Conservation (phyloP, 2,113 vertebrate species). For the Fregetta grallaria region DNA sequence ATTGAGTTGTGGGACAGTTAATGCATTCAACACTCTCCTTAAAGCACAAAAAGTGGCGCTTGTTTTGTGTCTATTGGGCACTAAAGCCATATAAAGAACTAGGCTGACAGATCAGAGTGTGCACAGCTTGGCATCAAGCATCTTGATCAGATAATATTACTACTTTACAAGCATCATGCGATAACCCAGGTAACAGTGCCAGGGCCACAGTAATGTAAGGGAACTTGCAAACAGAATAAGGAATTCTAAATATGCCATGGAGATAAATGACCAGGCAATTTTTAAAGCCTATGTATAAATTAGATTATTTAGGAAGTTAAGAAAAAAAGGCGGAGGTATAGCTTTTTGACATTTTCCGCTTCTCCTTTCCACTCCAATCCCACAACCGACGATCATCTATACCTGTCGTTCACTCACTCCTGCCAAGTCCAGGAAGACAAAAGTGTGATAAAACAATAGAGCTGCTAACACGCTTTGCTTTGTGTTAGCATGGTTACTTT, state of each 20-base stretch:
- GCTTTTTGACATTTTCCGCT: not conserved
- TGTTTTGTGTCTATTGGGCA: not conserved
- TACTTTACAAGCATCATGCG: accelerated
- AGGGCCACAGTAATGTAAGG: not conserved
- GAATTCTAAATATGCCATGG: not conserved
- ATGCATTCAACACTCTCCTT: not conserved
- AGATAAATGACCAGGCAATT: not conserved
- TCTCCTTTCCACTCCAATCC: not conserved
- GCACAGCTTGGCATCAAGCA: not conserved
- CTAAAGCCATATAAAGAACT: not conserved
- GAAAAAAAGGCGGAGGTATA: not conserved
- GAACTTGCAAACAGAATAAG: not conserved
- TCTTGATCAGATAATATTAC: not conserved
- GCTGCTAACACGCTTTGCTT: not conserved
- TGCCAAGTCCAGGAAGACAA: not conserved
- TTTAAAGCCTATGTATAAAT: not conserved
- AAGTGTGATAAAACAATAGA: not conserved
- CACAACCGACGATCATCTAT: not conserved
- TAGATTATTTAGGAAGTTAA: not conserved
- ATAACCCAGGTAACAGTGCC: not conserved
- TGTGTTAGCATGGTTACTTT: not conserved
- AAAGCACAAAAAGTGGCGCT: not conserved
- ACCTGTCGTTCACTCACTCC: not conserved
- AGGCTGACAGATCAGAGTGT: not conserved
- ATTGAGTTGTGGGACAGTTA: not conserved